Percentiles rank a stretch among this genome's conserved stretches.
Conservation (phyloP, 1,140 invertebrate species). For the Zaprionus inermis region DNA sequence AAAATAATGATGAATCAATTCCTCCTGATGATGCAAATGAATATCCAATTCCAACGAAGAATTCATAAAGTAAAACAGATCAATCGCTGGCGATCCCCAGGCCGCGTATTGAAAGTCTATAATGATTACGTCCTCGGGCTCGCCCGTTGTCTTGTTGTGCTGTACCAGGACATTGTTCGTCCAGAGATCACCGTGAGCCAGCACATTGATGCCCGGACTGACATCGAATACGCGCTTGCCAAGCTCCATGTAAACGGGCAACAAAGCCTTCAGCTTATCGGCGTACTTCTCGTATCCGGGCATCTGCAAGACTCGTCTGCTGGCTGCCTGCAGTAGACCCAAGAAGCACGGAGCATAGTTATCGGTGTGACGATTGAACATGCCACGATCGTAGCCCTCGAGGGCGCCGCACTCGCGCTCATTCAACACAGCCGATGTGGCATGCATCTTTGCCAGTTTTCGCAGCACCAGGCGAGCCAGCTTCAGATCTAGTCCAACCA, state of each 20-base stretch:
- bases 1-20: constrained; percentile 72
- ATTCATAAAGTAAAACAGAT: constrained; percentile 82
- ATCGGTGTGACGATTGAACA: constrained; percentile 77
- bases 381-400: constrained; percentile 71
- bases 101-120: constrained; percentile 81
- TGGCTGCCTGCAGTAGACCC: constrained; percentile 63
- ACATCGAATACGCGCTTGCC: constrained; percentile 72
- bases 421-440: constrained; percentile 84
- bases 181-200: constrained; percentile 89
- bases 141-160: constrained; percentile 84
- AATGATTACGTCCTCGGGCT: constrained; percentile 85
- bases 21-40: constrained; percentile 62
- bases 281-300: constrained; percentile 64
- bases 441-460: constrained; percentile 87
- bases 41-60: constrained; percentile 71
- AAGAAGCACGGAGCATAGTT: constrained; percentile 67
- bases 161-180: constrained; percentile 88
- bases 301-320: constrained; percentile 50
- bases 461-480: constrained; percentile 85
- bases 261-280: constrained; percentile 60
- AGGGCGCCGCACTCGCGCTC: constrained; percentile 63
- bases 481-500: constrained; percentile 85
- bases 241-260: constrained; percentile 71
- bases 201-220: constrained; percentile 85
- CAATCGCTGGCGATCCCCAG: constrained; percentile 78